A percentile compares a stretch with the other conserved stretches of the same genome.
Evolutionary conservation across 2,113 vertebrate genomes (phyloP).

Genomic region (Hemiprocne comata): DNA sequence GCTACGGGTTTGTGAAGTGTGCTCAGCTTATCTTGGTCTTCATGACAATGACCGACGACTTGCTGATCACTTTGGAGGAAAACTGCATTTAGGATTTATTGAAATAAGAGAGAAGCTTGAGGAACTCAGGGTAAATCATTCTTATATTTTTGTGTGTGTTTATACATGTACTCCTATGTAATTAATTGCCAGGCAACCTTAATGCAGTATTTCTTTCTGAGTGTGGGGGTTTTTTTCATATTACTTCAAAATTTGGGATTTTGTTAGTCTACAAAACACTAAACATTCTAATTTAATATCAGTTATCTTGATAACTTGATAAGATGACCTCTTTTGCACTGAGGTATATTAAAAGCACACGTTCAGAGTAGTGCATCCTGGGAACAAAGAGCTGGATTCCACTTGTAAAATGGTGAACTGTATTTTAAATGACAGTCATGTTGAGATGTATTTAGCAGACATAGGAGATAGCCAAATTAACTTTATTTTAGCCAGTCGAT

Average conservation of each 20-base stretch:
- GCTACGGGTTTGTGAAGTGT: constrained; percentile 96
- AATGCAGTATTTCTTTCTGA: not conserved
- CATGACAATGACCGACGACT: constrained; percentile 97
- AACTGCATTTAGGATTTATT: constrained; percentile 97
- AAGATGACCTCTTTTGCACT: not conserved
- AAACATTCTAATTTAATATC: not conserved
- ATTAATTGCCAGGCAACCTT: not conserved
- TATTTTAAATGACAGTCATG: not conserved
- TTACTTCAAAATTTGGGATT: not conserved
- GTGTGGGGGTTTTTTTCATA: not conserved
- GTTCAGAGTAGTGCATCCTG: not conserved
- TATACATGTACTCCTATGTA: not conserved
- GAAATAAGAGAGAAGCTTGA: constrained; percentile 99
- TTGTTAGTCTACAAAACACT: not conserved
- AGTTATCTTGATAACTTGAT: not conserved
- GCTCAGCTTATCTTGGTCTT: constrained; percentile 96
- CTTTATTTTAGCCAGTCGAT: not conserved
- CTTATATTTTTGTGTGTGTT: not conserved
- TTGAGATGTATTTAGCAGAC: not conserved
- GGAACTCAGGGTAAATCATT: constrained; percentile 88
- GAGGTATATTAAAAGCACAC: not conserved
- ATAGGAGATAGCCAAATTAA: not conserved
- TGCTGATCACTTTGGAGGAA: constrained; percentile 98
- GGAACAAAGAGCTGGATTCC: not conserved
- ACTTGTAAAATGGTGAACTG: not conserved